phyloP scores from a whole-genome alignment of 2,113 vertebrate species.

The Mellivora capensis region DNA sequence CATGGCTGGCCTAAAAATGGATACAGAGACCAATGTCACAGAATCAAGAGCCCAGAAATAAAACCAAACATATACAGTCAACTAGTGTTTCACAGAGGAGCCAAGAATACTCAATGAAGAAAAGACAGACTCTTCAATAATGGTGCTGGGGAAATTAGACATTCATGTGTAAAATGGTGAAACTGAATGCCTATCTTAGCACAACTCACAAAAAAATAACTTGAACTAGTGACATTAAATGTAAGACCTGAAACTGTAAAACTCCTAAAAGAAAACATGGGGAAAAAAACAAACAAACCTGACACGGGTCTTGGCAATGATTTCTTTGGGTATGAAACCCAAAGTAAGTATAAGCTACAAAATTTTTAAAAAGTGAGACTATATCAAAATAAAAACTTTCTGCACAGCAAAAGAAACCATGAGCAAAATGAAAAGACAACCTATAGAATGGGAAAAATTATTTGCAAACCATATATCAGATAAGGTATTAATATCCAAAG shows the following conservation, averaged over 20 bases:
- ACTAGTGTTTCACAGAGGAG: not conserved
- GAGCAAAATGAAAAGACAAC: not conserved
- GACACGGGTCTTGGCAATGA: not conserved
- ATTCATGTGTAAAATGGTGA: not conserved
- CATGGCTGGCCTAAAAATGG: not conserved
- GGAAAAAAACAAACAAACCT: not conserved
- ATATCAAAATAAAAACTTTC: not conserved
- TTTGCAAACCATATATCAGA: not conserved
- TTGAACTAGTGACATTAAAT: not conserved
- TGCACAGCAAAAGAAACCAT: not conserved
- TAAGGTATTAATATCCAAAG: not conserved
- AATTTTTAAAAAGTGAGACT: not conserved
- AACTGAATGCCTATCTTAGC: not conserved
- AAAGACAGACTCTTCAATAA: not conserved
- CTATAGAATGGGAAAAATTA: not conserved
- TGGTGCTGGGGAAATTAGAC: not conserved
- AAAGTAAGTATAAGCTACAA: not conserved
- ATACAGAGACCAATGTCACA: not conserved
- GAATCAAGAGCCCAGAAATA: not conserved
- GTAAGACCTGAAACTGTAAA: not conserved
- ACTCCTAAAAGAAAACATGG: not conserved
- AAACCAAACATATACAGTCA: not conserved
- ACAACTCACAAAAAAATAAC: not conserved
- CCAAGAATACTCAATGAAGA: not conserved
- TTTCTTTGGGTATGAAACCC: not conserved